Percentiles rank a stretch among this genome's conserved stretches.
phyloP scores from a whole-genome alignment of 35 echinoderm and acorn worm genomes.

The Antedon bifida region DNA sequence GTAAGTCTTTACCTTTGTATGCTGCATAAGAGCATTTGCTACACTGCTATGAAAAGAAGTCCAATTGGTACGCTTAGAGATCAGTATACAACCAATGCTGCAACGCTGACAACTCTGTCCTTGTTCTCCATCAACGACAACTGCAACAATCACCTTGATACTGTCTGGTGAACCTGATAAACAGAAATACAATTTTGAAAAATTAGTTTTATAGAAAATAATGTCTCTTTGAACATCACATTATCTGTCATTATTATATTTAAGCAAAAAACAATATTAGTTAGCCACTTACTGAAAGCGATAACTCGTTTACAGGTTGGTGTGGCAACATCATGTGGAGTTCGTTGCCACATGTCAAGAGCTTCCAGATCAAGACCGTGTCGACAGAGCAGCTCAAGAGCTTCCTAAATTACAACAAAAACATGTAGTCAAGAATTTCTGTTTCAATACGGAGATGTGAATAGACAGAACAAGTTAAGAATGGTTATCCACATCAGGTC shows the following conservation, averaged over 20 bases:
- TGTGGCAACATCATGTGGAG: conserved; percentile 6
- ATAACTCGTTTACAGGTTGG: conserved; percentile 1
- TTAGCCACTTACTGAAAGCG: not conserved
- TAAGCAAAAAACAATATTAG: too few species aligned
- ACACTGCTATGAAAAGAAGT: not conserved
- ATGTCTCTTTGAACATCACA: too few species aligned
- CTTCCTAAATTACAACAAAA: not conserved
- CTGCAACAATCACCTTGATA: not conserved
- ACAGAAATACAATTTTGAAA: not conserved
- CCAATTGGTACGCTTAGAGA: not conserved
- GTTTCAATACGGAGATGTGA: not conserved
- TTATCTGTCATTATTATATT: too few species aligned
- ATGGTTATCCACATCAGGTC: too few species aligned
- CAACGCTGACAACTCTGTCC: not conserved
- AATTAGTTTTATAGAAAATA: too few species aligned
- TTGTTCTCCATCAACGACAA: not conserved
- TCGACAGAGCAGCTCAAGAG: conserved; percentile 6
- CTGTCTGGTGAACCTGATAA: not conserved
- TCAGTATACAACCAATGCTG: not conserved
- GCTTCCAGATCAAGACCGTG: not conserved
- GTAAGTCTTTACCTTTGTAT: not conserved
- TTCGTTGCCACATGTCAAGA: conserved; percentile 3
- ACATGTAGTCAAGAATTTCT: not conserved
- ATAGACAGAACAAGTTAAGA: too few species aligned
- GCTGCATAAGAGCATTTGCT: not conserved